Conservation (phyloP, 2,113 vertebrate species). For the Petrocephalus microphthalmus region DNA sequence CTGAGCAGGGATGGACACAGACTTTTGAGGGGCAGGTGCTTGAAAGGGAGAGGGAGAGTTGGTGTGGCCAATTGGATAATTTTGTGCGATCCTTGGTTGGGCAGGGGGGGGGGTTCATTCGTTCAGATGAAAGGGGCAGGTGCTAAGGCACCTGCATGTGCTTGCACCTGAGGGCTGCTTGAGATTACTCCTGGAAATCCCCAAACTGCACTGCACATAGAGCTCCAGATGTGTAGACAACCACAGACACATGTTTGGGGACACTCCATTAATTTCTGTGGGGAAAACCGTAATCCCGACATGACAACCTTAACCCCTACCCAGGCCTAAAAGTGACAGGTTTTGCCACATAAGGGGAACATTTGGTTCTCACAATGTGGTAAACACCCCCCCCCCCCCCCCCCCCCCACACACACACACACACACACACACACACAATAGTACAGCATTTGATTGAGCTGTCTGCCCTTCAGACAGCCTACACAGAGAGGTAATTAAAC, state of each 20-base stretch:
- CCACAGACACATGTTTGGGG: no score
- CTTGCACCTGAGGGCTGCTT: neutral
- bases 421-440: neutral
- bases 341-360: no score
- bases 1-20: no score
- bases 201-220: neutral
- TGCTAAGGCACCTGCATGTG: neutral
- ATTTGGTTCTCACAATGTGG: no score
- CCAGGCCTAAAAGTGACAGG: no score
- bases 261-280: no score
- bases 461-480: neutral
- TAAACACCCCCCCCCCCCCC: neutral
- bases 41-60: no score
- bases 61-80: no score
- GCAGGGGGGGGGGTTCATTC: neutral
- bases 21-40: no score
- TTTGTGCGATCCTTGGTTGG: no score
- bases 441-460: neutral
- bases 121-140: neutral
- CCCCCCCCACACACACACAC: neutral
- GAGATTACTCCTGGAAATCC: neutral
- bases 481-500: neutral
- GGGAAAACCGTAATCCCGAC: no score
- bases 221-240: neutral
- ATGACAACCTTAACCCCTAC: no score